Evolutionary conservation across 2,113 vertebrate species (phyloP), one percentile per base, ranked within the genome.

Genomic region (Pangasianodon gigas): DNA sequence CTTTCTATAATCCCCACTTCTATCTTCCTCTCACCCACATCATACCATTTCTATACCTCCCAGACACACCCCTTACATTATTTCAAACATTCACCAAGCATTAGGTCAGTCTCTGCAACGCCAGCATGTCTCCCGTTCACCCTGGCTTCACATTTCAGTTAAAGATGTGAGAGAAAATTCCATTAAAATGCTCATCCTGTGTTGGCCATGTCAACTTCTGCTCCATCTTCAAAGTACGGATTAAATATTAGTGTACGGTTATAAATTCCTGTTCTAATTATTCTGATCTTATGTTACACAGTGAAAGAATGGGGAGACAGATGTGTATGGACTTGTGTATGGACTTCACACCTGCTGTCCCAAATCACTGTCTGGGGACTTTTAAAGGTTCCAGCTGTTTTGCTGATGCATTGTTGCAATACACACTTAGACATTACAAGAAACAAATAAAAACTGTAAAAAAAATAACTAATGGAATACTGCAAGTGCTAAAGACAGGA

Each of bases 311-410:
- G 18, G 24, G 24, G 54, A 56, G 81, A 56, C 52, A n/a, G 48
- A 21, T 37, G 37, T 37, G 37, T 37, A 37, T 37, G 37, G 37
- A 37, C n/a, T n/a, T 37, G 52, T 56, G 80, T 58, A 58, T 37
- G n/a, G 52, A 60, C 37, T 84, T 60, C 81, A 84, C 54, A 84
- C 54, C 81, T 84, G 81, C 81, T 60, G 3, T 54, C 56, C n/a
- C 54, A 41, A 84, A 84, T 84, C 52, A 60, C 54, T 60, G 83
- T 46, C 83, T 24, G 6, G 58, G 37, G 21, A 0, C 11, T 1
- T 29, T 62, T 24, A 24, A 84, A 60, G 24, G 18, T 84, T 60
- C 32, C 82, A 62, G 83, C 83, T 65, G 83, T 26, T 85, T 26
- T 46, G 21, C 24, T 29, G 41, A 19, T 46, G 71, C 71, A 75